Conservation (phyloP, 2,797 vertebrate species). For the Pseudomugil tenellus region DNA sequence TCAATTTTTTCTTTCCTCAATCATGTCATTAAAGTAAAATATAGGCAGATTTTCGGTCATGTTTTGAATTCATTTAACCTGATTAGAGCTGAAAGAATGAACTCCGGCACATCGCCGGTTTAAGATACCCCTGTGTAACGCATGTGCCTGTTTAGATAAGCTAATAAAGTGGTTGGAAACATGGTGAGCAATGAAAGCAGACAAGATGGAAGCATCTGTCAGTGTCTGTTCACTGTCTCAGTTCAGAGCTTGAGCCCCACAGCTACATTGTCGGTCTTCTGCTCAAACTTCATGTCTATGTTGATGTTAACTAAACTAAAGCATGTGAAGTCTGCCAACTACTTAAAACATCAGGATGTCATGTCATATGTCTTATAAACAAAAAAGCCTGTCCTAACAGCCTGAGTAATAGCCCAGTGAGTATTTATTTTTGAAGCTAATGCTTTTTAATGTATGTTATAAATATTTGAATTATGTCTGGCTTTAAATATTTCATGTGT, state of each 20-base stretch:
- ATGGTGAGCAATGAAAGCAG: conserved; percentile 77
- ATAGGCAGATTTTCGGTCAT: neutral
- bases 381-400: conserved; percentile 59
- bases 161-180: conserved; percentile 71
- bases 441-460: conserved; percentile 87
- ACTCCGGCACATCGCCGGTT: conserved; percentile 22
- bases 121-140: conserved; percentile 65
- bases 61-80: neutral
- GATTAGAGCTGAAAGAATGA: neutral
- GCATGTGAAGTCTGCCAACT: conserved; percentile 77
- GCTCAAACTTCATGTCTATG: conserved; percentile 72
- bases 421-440: conserved; percentile 82
- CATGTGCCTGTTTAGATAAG: conserved; percentile 63
- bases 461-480: conserved; percentile 85
- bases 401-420: conserved; percentile 63
- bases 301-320: conserved; percentile 85
- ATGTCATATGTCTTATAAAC: conserved; percentile 79
- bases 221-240: conserved; percentile 78
- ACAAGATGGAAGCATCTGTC: conserved; percentile 84
- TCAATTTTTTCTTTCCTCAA: neutral
- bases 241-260: conserved; percentile 61
- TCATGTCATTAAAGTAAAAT: conserved; percentile 14
- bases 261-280: conserved; percentile 65
- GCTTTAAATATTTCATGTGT: conserved; percentile 82
- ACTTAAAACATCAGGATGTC: conserved; percentile 80